These are phyloP conservation scores for Thunnus thynnus DNA, from an alignment of 2,113 vertebrate species.

Conservation along the genomic window DNA sequence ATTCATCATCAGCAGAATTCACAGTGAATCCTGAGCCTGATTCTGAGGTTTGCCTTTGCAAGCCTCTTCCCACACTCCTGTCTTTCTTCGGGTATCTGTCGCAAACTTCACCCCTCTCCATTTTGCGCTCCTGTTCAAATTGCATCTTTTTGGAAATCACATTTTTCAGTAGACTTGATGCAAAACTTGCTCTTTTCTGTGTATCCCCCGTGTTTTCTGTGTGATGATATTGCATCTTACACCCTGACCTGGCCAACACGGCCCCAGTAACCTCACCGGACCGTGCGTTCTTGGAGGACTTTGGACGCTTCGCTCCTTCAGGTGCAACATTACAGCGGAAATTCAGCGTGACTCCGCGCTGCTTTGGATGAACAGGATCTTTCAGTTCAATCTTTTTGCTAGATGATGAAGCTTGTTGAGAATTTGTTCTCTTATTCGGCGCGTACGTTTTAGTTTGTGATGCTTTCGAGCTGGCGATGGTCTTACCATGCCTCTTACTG, in stretches of 20 bases:
- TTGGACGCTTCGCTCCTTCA: conserved; percentile 66
- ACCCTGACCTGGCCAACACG: conserved; percentile 70
- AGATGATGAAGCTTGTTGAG: conserved; percentile 63
- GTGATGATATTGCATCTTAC: conserved; percentile 67
- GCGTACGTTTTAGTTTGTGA: conserved; percentile 82
- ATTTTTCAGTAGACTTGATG: conserved; percentile 95
- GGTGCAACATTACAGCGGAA: conserved; percentile 83
- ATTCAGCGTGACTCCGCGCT: conserved; percentile 86
- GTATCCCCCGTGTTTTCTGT: conserved; percentile 74
- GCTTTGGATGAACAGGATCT: conserved; percentile 70
- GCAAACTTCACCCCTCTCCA: conserved; percentile 91
- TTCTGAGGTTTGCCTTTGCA: conserved; percentile 90
- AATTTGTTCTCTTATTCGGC: conserved; percentile 63
- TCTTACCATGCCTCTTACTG: conserved; percentile 47
- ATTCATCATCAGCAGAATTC: conserved; percentile 78
- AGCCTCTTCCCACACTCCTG: conserved; percentile 66
- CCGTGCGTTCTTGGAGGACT: conserved; percentile 75
- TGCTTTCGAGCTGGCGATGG: conserved; percentile 16
- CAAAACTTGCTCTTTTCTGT: conserved; percentile 91
- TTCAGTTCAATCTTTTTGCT: conserved; percentile 69
- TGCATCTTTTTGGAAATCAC: conserved; percentile 99
- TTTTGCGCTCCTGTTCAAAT: conserved; percentile 93
- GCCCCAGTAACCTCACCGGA: conserved; percentile 74
- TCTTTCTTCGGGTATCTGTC: conserved; percentile 77
- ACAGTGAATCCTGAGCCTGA: conserved; percentile 84